Base-by-base conservation (phyloP, 2,113 vertebrate genomes). In the Cavia porcellus region DNA sequence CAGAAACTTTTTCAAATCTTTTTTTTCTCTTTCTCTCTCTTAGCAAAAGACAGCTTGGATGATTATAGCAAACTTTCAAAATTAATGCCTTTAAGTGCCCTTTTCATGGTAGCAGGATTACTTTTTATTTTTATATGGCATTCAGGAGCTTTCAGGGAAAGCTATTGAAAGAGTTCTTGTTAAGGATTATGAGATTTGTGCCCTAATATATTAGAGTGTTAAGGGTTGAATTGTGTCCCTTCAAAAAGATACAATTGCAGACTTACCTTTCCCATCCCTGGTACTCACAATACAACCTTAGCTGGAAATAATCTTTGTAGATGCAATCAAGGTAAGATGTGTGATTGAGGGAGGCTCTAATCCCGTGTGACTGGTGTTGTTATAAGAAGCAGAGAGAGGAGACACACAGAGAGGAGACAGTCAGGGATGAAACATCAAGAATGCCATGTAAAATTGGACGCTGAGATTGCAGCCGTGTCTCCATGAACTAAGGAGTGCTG, bases 41-140 rank as follows among this genome's bases (percentile, higher is more conserved):
- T 9, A 95, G n/a, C 74, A 88, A 75, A 90, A 83, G 80, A 6
- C 22, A 92, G 30, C 28, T 89, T 80, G 79, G 13, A 7, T 72
- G 75, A 77, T 61, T 86, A 62, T 28, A 86, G 79, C 30, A 93
- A 50, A 96, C 24, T 94, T 94, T 85, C n/a, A 59, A 95, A 96
- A 68, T 59, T 74, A 81, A 7, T 28, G 35, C 28, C 47, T 92
- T 77, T 85, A 66, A 84, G 20, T 90, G 28, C 96, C 82, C 19
- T 64, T 96, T 83, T 83, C 55, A 25, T 35, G 28, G 66, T 64
- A 86, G 47, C 7, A 64, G 64, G 55, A 84, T 84, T 90, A 32
- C 38, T 82, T 92, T 83, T 93, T 50, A 84, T 81, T 96, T 95
- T 72, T 47, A 59, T 66, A 20, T 42, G 47, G 28, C 8, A 74